Evolutionary conservation across 2,888 invertebrate species (phyloP).

Genomic region (Pyrochroa serraticornis): DNA sequence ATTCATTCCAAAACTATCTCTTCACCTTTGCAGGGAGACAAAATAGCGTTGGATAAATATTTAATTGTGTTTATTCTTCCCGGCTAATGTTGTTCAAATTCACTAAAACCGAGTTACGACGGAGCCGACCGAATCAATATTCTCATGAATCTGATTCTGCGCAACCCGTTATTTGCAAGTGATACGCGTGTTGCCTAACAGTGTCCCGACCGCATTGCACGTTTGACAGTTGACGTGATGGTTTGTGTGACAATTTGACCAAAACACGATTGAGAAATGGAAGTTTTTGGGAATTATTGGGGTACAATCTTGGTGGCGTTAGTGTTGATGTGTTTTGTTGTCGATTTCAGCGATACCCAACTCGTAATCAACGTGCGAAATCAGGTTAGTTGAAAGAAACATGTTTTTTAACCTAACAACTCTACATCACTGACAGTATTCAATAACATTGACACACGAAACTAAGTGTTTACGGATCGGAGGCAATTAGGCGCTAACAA

Average conservation of each 20-base stretch:
- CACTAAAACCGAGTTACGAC: constrained; percentile 25
- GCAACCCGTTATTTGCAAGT: constrained; percentile 5
- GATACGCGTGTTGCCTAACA: constrained; percentile 44
- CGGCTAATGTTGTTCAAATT: constrained; percentile 7
- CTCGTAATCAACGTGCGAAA: constrained; percentile 55
- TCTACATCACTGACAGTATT: too few relatives aligned
- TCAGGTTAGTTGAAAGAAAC: constrained; percentile 48
- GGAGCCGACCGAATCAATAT: constrained; percentile 39
- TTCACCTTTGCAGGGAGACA: too few relatives aligned
- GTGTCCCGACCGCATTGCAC: constrained; percentile 37
- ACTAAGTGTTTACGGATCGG: too few relatives aligned
- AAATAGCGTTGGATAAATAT: constrained; percentile 2
- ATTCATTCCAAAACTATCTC: too few relatives aligned
- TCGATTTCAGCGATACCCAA: constrained; percentile 45
- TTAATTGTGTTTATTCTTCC: constrained; percentile 8
- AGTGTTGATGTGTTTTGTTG: constrained; percentile 38
- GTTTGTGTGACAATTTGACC: constrained; percentile 35
- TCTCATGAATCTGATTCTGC: constrained; percentile 13
- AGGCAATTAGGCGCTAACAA: too few relatives aligned
- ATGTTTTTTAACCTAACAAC: constrained; percentile 41
- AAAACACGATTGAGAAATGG: constrained; percentile 31
- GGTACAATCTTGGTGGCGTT: constrained; percentile 27
- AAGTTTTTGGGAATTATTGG: constrained; percentile 8
- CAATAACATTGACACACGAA: too few relatives aligned
- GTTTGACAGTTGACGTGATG: constrained; percentile 39